These are phyloP conservation scores for Montipora capricornis DNA, from an alignment of 64 coral and sea anemone genomes.

Conservation along the genomic window DNA sequence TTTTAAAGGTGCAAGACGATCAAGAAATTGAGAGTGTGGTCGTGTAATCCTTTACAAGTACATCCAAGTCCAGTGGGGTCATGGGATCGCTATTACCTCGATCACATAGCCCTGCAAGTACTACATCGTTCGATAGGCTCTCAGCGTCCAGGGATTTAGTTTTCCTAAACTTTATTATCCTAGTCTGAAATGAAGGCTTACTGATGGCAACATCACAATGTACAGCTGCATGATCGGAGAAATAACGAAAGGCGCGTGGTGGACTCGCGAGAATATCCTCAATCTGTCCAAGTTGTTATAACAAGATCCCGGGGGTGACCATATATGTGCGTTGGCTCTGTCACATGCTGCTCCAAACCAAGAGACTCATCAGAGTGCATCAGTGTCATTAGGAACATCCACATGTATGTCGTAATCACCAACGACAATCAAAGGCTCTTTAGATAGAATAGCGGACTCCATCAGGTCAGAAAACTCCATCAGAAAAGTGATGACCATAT, in stretches of 20 bases:
- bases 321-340: conserved; percentile 16
- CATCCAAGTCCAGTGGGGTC: conserved; percentile 3
- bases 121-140: conserved; percentile 10
- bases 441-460: conserved; percentile 30
- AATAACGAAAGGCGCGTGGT: not conserved
- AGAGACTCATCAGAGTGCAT: not conserved
- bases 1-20: conserved; percentile 32
- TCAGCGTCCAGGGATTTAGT: not conserved
- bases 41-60: not conserved
- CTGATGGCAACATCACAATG: conserved; percentile 20
- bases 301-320: conserved; percentile 14
- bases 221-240: conserved; percentile 11
- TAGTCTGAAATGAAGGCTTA: conserved; percentile 17
- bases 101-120: conserved; percentile 11
- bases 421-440: conserved; percentile 46
- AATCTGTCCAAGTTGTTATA: conserved; percentile 3
- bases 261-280: not conserved
- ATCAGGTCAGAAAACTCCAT: conserved; percentile 1
- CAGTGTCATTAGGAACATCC: not conserved
- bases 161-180: not conserved
- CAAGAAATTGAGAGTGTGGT: conserved; percentile 5
- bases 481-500: no score
- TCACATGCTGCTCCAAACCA: conserved; percentile 10
- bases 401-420: conserved; percentile 20
- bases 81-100: conserved; percentile 10